A percentile compares a stretch with the other conserved stretches of the same genome.
Conservation (phyloP, 2,797 vertebrate genomes). For the Myiotriccus ornatus region DNA sequence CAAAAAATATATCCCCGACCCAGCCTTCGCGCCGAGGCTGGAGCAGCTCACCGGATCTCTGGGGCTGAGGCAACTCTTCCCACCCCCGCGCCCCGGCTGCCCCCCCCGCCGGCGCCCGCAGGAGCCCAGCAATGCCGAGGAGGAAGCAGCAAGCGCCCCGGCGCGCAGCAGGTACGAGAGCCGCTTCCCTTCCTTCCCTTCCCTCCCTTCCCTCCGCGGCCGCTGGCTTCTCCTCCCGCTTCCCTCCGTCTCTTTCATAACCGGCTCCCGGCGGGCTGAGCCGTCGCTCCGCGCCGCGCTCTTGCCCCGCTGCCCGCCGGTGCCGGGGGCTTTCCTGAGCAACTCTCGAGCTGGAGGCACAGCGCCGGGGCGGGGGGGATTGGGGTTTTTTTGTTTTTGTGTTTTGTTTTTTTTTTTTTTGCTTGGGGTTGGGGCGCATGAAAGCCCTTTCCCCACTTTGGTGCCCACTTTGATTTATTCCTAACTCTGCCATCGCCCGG, state of each 20-base stretch:
- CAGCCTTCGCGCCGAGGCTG: slow-evolving; percentile 81
- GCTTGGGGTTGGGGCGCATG: not conserved
- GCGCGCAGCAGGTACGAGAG: slow-evolving; percentile 91
- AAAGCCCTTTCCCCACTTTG: slow-evolving; percentile 5
- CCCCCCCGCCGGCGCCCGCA: slow-evolving; percentile 55
- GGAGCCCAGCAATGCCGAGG: slow-evolving; percentile 89
- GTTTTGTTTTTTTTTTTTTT: not conserved
- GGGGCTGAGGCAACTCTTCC: slow-evolving; percentile 47
- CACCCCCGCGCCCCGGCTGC: slow-evolving; percentile 67
- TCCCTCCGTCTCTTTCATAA: not conserved
- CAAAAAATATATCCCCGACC: slow-evolving; percentile 54
- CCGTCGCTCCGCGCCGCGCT: not conserved
- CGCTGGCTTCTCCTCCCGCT: not conserved
- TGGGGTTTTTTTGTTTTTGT: not conserved
- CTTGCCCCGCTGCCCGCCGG: not conserved
- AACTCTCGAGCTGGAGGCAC: slow-evolving; percentile 31
- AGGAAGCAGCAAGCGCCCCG: slow-evolving; percentile 98
- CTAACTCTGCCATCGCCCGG: not conserved
- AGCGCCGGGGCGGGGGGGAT: not conserved
- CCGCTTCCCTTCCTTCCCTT: not conserved
- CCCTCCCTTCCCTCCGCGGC: not conserved
- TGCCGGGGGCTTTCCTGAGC: slow-evolving; percentile 12
- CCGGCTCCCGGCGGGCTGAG: not conserved
- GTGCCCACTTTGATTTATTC: slow-evolving; percentile 21
- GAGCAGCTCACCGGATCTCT: slow-evolving; percentile 73